A percentile compares a stretch with the other conserved stretches of the same genome.
Conservation (phyloP, 1,140 invertebrate species). For the Euglossa dilemma region DNA sequence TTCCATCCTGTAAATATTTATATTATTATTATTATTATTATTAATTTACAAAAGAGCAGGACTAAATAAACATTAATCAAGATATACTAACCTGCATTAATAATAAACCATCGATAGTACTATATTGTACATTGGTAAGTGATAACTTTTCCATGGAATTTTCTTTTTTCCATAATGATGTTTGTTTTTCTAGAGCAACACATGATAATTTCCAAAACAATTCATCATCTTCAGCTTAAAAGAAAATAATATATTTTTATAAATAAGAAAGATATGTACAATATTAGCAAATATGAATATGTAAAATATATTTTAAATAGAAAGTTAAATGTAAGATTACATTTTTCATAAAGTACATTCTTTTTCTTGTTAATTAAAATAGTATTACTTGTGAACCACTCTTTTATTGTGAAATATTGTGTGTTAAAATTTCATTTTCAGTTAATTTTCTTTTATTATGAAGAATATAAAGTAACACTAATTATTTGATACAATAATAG, state of each 20-base stretch:
- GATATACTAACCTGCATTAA: slow-evolving; percentile 74
- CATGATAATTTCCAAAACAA: slow-evolving; percentile 79
- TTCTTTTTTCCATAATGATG: slow-evolving; percentile 68
- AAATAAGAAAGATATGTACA: background rate
- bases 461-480: slow-evolving; percentile 23
- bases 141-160: slow-evolving; percentile 64
- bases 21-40: background rate
- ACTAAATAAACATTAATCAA: background rate
- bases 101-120: slow-evolving; percentile 74
- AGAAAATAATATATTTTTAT: slow-evolving; percentile 5
- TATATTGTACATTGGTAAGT: slow-evolving; percentile 69
- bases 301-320: slow-evolving; percentile 14
- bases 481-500: slow-evolving; percentile 23
- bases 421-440: slow-evolving; percentile 4
- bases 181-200: slow-evolving; percentile 72
- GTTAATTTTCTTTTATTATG: slow-evolving; percentile 11
- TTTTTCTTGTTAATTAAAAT: slow-evolving; percentile 11
- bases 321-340: slow-evolving; percentile 11
- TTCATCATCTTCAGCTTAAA: slow-evolving; percentile 72
- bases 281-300: background rate
- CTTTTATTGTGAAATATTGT: background rate
- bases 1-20: slow-evolving; percentile 65
- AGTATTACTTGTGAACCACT: background rate
- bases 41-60: background rate
- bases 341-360: background rate